Evolutionary conservation across 2,888 invertebrate species (phyloP).

Genomic region (Glyphotaelius pellucidus): DNA sequence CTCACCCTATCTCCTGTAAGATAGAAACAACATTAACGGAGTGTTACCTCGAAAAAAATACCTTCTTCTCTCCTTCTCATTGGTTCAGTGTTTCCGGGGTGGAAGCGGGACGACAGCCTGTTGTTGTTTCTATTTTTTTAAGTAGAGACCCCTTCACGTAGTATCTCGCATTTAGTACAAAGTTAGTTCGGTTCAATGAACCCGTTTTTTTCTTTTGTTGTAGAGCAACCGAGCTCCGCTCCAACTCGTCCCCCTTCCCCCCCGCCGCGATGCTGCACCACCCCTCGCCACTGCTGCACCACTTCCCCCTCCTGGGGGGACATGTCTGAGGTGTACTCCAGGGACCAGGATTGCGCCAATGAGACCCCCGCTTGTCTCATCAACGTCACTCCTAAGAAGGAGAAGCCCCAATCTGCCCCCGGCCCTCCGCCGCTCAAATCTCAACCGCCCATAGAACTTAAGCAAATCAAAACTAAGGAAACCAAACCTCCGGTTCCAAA

Average conservation of each 20-base stretch:
- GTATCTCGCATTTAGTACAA: constrained; percentile 47
- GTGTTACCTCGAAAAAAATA: constrained; percentile 61
- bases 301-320: constrained; percentile 70
- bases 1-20: constrained; percentile 43
- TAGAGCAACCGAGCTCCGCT: constrained; percentile 67
- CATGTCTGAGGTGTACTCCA: constrained; percentile 80
- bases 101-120: constrained; percentile 65
- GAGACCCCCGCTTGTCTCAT: constrained; percentile 77
- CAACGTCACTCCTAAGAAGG: constrained; percentile 71
- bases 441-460: constrained; percentile 46
- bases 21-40: constrained; percentile 66
- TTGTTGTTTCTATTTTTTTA: constrained; percentile 65
- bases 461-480: constrained; percentile 66
- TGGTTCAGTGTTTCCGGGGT: constrained; percentile 53
- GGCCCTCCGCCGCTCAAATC: constrained; percentile 65
- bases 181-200: constrained; percentile 58
- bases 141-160: constrained; percentile 60
- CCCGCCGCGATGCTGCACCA: constrained; percentile 70
- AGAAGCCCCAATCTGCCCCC: constrained; percentile 67
- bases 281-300: constrained; percentile 67
- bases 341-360: constrained; percentile 69
- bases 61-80: constrained; percentile 68
- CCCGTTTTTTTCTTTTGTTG: constrained; percentile 68
- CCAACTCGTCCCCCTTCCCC: constrained; percentile 70
- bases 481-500: constrained; percentile 68